Base-by-base conservation (phyloP, 2,113 vertebrate genomes). In the Spilogale gracilis region DNA sequence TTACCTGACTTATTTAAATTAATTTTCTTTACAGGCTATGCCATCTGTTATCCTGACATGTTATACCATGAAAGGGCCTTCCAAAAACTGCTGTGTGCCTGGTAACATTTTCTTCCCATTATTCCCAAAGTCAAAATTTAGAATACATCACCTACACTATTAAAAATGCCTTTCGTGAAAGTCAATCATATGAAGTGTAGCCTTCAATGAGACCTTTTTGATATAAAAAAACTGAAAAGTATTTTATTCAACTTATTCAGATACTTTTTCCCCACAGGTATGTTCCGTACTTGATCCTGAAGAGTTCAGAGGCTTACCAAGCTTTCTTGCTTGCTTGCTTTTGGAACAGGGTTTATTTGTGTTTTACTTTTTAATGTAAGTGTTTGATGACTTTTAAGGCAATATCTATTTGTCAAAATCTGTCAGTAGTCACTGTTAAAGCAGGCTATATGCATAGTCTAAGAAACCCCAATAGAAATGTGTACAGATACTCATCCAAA, bases 1-100 rank as follows among this genome's bases (percentile, higher is more conserved):
- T 94, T 97, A 98, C 93, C 43, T 95, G 97, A 97, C 32, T 96
- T 97, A 76, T 94, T 98, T 94, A 98, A 98, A 97, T 97, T 97
- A 92, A 95, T 97, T 98, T 98, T 97, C 93, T 96, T 98, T 98
- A 90, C 54, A 73, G 48, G 58, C 71, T 67, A 54, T 95, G 43
- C 61, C 63, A 97, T 98, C 78, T 74, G 69, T 98, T 98, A 98
- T 94, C 97, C 96, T 97, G 91, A 97, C 96, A 52, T 74, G 13
- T 80, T 97, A 90, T 98, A 82, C 91, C 61, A 76, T 71, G 56
- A 98, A 69, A 95, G 86, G 95, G 93, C 91, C 65, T 96, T 81
- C 73, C 90, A 63, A 97, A 95, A 92, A 65, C 18, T 65, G 10
- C 65, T 86, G 50, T 65, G 86, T 83, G 67, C 65, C 9, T 92